Evolutionary conservation across 2,888 invertebrate species (phyloP).

Genomic region (Bedellia somnulentella): DNA sequence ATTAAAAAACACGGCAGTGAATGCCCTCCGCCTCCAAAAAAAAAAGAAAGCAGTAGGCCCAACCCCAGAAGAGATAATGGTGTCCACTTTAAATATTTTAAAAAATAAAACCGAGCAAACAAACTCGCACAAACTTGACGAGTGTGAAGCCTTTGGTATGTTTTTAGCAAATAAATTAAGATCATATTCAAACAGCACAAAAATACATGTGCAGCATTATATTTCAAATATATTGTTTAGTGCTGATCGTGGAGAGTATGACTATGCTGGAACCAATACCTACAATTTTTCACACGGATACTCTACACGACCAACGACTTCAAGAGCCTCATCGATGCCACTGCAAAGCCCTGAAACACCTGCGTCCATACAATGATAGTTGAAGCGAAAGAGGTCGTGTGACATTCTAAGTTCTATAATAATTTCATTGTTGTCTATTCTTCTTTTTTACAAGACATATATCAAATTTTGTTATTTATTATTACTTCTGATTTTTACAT

Average conservation of each 20-base stretch:
- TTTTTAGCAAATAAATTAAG: constrained; percentile 9
- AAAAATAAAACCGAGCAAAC: constrained; percentile 10
- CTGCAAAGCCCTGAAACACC: constrained; percentile 9
- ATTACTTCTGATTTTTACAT: no score
- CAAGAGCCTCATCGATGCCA: constrained; percentile 8
- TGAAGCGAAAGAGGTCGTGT: background rate
- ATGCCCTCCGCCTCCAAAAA: constrained; percentile 4
- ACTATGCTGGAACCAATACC: constrained; percentile 6
- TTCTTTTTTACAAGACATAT: background rate
- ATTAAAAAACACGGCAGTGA: constrained; percentile 1
- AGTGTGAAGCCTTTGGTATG: constrained; percentile 11
- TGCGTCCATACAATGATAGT: constrained; percentile 10
- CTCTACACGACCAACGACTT: constrained; percentile 9
- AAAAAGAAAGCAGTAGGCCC: constrained; percentile 8
- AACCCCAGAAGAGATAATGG: constrained; percentile 10
- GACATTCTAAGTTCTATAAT: no score
- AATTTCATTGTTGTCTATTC: no score
- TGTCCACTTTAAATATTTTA: constrained; percentile 9
- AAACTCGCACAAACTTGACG: constrained; percentile 9
- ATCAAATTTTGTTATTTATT: no score
- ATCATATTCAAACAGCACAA: constrained; percentile 10
- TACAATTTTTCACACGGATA: constrained; percentile 8
- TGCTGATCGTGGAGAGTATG: constrained; percentile 11
- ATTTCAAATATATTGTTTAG: constrained; percentile 13
- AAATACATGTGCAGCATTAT: constrained; percentile 10